These are phyloP conservation scores for Neodiprion pinetum DNA, from an alignment of 1,140 invertebrate genomes.

Conservation along the genomic window DNA sequence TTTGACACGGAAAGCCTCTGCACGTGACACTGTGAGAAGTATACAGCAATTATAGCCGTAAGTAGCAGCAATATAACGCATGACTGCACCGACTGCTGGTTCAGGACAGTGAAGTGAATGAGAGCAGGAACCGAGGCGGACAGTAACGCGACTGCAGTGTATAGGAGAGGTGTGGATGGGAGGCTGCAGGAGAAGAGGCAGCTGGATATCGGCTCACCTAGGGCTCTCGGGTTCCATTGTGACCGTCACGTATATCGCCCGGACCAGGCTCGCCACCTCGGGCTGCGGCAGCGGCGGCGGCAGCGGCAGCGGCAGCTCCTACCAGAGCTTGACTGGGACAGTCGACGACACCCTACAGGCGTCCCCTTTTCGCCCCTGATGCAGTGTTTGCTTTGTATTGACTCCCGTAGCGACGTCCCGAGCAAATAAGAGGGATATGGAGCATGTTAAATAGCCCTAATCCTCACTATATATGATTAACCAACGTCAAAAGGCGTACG, in stretches of 20 bases:
- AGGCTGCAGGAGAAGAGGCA: constrained; percentile 16
- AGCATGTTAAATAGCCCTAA: constrained; percentile 23
- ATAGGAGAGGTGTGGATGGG: no score
- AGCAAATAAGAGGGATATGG: constrained; percentile 30
- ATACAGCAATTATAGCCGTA: not conserved
- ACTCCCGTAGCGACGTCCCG: constrained; percentile 18
- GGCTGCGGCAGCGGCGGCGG: not conserved
- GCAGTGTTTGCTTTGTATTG: constrained; percentile 31
- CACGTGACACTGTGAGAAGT: no score
- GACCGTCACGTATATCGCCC: constrained; percentile 30
- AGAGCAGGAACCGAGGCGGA: no score
- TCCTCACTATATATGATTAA: constrained; percentile 7
- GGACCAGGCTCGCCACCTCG: not conserved
- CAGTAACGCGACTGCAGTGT: not conserved
- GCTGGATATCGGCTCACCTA: constrained; percentile 25
- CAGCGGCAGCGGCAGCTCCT: no score
- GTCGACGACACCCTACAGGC: constrained; percentile 6
- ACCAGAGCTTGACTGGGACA: not conserved
- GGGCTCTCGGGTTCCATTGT: constrained; percentile 23
- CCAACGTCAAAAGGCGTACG: constrained; percentile 1
- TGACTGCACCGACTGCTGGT: not conserved
- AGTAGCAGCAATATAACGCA: constrained; percentile 1
- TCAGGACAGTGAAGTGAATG: no score
- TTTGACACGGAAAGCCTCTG: no score
- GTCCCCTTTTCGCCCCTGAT: constrained; percentile 9